phyloP scores from a whole-genome alignment of 1,140 invertebrate species.

The Aphaenogaster rudis region DNA sequence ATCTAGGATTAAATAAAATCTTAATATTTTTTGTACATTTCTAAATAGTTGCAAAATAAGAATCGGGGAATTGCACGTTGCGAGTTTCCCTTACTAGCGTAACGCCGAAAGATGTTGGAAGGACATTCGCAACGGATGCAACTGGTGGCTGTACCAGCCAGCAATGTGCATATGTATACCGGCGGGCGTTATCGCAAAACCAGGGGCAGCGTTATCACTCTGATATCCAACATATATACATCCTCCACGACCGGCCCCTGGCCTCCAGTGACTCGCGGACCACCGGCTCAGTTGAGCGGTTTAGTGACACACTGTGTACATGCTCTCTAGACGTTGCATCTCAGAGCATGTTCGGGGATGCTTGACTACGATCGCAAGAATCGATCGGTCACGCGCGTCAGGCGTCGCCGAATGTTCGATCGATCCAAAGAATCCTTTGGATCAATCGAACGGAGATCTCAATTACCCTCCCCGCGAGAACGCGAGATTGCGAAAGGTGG shows the following conservation, averaged over 20 bases:
- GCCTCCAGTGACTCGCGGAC: conserved; percentile 82
- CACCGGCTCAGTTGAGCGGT: conserved; percentile 77
- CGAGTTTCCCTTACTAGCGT: neutral
- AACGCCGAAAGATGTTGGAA: neutral
- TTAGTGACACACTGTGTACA: conserved; percentile 21
- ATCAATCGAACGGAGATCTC: neutral
- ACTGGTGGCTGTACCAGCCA: conserved; percentile 63
- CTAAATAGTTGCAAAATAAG: neutral
- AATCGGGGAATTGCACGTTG: neutral
- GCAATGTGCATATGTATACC: conserved; percentile 23
- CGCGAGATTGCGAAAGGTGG: neutral
- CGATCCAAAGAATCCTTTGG: neutral
- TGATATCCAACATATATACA: conserved; percentile 84
- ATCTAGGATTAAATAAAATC: neutral
- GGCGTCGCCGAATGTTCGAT: neutral
- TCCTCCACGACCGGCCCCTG: conserved; percentile 77
- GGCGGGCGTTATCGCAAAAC: conserved; percentile 76
- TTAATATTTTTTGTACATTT: neutral
- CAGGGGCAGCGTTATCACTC: conserved; percentile 82
- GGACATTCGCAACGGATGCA: conserved; percentile 33
- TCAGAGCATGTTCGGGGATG: neutral
- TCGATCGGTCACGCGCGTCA: neutral
- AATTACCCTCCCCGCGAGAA: neutral
- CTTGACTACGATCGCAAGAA: conserved; percentile 2
- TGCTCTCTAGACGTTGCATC: neutral